Base-by-base conservation (phyloP, 2,113 vertebrate species). In the Dryoscopus gambensis region DNA sequence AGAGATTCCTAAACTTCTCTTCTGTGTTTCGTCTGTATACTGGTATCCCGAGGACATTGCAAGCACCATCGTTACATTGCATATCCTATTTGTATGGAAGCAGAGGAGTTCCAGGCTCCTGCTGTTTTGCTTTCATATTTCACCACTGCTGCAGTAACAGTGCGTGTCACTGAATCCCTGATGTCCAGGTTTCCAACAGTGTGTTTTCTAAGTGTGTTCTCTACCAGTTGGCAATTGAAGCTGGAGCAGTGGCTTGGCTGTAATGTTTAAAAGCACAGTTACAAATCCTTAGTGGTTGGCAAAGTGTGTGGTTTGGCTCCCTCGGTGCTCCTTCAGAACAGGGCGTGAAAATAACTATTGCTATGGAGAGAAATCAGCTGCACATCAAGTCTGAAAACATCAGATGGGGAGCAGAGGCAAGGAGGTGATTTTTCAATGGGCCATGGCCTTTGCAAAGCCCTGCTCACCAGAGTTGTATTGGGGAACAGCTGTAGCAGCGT, bases 61-160 rank as follows among this genome's bases (percentile, higher is more conserved):
- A 19, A 57, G 33, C 2, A 21, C n/a, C 11, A 14, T 5, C 0
- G 0, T 39, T 79, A 46, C 21, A 3, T 27, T 59, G 42, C 44
- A 46, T 46, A 56, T 69, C 55, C 40, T 69, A 55, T 13, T 28
- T 73, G 3, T 0, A 2, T 5, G 27, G 57, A 46, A 57, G 37
- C 50, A 49, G 56, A 39, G 22, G 8, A 44, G 13, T 60, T 47
- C 42, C 31, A 15, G 37, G 33, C 33, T 84, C 21, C 22, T 18
- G 4, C n/a, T 33, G 35, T 20, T 68, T 33, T 1, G 1, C 7
- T 71, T 40, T 33, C 31, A 3, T 30, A 7, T 24, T 37, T 75
- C 6, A 8, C 19, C 4, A 0, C 1, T 22, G 30, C 24, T 0
- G 0, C 19, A 30, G 33, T 39, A 37, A 19, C 52, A 2, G 6